A percentile compares a stretch with the other conserved stretches of the same genome.
These are phyloP conservation scores for Alloplasta piceator DNA, from an alignment of 2,888 invertebrate genomes.

Conservation along the genomic window DNA sequence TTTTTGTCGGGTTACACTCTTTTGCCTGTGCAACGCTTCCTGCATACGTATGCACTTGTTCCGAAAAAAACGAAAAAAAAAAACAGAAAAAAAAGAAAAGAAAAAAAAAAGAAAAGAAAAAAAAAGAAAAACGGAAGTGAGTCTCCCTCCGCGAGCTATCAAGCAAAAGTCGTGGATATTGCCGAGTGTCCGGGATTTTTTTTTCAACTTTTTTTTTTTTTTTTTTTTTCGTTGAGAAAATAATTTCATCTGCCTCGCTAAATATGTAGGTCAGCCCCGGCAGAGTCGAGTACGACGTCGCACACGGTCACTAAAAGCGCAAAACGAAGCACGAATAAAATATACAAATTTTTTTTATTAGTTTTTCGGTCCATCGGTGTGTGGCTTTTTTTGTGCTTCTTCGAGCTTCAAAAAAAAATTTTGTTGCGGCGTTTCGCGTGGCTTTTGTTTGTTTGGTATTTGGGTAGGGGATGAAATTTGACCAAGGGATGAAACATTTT, in stretches of 20 bases:
- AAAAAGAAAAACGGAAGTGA: constrained; percentile 10
- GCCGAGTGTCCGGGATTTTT: constrained; percentile 29
- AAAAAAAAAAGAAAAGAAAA: too few relatives aligned
- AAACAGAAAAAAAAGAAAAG: not conserved
- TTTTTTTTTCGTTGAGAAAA: constrained; percentile 51
- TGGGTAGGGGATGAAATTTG: too few relatives aligned
- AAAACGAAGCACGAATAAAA: constrained; percentile 27
- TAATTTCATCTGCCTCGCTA: constrained; percentile 61
- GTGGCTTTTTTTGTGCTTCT: not conserved
- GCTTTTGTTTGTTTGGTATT: too few relatives aligned
- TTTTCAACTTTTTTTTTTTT: constrained; percentile 7
- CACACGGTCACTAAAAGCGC: constrained; percentile 1
- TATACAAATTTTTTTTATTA: constrained; percentile 5
- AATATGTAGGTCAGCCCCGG: constrained; percentile 49
- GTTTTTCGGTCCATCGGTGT: not conserved
- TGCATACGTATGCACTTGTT: constrained; percentile 46
- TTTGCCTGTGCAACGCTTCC: not conserved
- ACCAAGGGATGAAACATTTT: not conserved
- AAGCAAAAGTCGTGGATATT: constrained; percentile 27
- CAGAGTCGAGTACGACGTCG: constrained; percentile 10
- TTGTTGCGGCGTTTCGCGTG: not conserved
- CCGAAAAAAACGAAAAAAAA: constrained; percentile 29
- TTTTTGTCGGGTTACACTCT: constrained; percentile 42
- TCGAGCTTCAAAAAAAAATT: not conserved
- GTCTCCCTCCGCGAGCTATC: not conserved